Evolutionary conservation across 2,797 vertebrate genomes (phyloP).

Genomic region (Avahi laniger): DNA sequence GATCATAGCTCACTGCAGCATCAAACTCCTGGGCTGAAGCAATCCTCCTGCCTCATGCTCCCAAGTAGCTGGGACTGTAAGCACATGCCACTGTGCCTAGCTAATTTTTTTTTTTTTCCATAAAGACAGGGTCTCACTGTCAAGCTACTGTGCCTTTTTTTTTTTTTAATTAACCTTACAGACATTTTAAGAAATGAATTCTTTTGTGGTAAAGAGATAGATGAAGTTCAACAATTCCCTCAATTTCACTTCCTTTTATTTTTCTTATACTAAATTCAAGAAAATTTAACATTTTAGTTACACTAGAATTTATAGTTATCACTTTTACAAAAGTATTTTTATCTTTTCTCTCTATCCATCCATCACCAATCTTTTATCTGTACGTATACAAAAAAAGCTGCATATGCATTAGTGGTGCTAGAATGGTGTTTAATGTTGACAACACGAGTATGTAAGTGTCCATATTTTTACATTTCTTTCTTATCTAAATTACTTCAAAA

Average conservation of each 20-base stretch:
- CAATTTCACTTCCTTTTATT: conserved; percentile 53
- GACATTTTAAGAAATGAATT: conserved; percentile 60
- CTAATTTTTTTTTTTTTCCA: background rate
- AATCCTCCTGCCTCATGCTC: background rate
- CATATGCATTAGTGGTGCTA: background rate
- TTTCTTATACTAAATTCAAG: conserved; percentile 15
- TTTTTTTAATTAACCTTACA: background rate
- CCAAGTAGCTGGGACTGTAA: background rate
- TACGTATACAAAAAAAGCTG: background rate
- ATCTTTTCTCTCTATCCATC: background rate
- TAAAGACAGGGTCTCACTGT: background rate
- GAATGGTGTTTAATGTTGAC: background rate
- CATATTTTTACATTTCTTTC: background rate
- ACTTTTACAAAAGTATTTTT: background rate
- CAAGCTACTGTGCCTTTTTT: background rate
- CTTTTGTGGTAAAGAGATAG: conserved; percentile 30
- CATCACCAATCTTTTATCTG: background rate
- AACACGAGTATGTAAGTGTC: background rate
- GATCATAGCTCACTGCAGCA: too few relatives aligned
- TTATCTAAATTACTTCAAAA: background rate
- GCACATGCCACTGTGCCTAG: background rate
- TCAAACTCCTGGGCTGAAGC: too few relatives aligned
- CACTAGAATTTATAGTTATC: background rate
- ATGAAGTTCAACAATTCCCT: conserved; percentile 23
- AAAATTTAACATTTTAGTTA: background rate